Base-by-base conservation (phyloP, 2,113 vertebrate genomes). In the Barbus barbus region DNA sequence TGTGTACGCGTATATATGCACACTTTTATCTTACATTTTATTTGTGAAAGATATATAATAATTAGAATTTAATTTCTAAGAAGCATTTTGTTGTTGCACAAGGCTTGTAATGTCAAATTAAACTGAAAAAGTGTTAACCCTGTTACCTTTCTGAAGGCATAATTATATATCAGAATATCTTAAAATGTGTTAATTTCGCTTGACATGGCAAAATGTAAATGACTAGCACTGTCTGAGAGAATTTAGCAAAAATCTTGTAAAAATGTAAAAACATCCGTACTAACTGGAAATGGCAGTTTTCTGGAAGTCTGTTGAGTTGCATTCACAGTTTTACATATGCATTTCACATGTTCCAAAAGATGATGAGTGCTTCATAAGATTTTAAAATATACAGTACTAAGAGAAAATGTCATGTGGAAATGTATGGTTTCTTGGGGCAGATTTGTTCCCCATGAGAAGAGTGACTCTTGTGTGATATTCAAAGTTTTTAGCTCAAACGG, bases 371-470 rank as follows among this genome's bases (percentile, higher is more conserved):
- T 69, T 69, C 33, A 22, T 38, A 69, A n/a, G 65, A 36, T 12
- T 69, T 12, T 22, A 69, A 69, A 38, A 71, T 71, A 38, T 71
- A 73, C 22, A 73, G 36, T 58, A 24, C 20, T 36, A 36, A 38
- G 4, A 44, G 38, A 38, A 38, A 26, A 78, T 38, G 16, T 38
- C 22, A 24, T 58, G 20, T 22, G 36, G 31, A 36, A 58, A 78
- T 56, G 33, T 61, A 44, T 75, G 79, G 20, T 14, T 78, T 53
- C 31, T 78, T 60, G 75, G 33, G 75, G 33, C 53, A 78, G 22
- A 78, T 60, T 38, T 60, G 20, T 78, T 78, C 53, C 75, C 20
- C 74, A n/a, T 71, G 67, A 41, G 53, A 38, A 78, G 53, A 61
- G 76, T 53, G 76, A 41, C 22, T 56, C 48, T 56, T 48, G 9